Conservation (phyloP, 2,888 invertebrate species). For the Acleris emargana region DNA sequence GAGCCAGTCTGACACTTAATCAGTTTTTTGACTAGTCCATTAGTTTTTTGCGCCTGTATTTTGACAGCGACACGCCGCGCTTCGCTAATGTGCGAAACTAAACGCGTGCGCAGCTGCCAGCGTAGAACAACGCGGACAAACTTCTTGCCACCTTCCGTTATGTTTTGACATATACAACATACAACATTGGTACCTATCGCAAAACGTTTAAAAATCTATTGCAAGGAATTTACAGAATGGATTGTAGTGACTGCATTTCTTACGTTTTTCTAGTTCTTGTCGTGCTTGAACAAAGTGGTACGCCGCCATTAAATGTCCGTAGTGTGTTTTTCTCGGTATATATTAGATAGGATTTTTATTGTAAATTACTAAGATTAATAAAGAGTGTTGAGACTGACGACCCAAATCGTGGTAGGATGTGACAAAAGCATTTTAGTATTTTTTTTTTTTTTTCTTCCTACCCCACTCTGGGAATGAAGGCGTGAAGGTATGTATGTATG, state of each 20-base stretch:
- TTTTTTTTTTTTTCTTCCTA: too few relatives aligned
- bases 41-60: conserved; percentile 36
- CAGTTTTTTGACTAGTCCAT: conserved; percentile 18
- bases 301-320: background rate
- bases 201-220: background rate
- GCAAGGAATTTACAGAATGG: background rate
- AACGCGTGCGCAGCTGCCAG: conserved; percentile 45
- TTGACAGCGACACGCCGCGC: conserved; percentile 63
- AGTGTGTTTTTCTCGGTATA: background rate
- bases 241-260: background rate
- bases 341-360: too few relatives aligned
- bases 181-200: background rate
- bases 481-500: too few relatives aligned
- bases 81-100: conserved; percentile 59
- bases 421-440: too few relatives aligned
- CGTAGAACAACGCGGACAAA: conserved; percentile 56
- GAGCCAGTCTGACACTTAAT: too few relatives aligned
- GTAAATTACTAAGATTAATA: too few relatives aligned
- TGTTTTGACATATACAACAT: conserved; percentile 40
- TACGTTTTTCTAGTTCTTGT: background rate
- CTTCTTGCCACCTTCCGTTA: conserved; percentile 57
- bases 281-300: background rate
- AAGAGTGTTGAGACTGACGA: too few relatives aligned
- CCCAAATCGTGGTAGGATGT: too few relatives aligned
- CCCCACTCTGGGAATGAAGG: too few relatives aligned